These are phyloP conservation scores for Cantharis rustica DNA, from an alignment of 2,888 invertebrate genomes.

Conservation along the genomic window DNA sequence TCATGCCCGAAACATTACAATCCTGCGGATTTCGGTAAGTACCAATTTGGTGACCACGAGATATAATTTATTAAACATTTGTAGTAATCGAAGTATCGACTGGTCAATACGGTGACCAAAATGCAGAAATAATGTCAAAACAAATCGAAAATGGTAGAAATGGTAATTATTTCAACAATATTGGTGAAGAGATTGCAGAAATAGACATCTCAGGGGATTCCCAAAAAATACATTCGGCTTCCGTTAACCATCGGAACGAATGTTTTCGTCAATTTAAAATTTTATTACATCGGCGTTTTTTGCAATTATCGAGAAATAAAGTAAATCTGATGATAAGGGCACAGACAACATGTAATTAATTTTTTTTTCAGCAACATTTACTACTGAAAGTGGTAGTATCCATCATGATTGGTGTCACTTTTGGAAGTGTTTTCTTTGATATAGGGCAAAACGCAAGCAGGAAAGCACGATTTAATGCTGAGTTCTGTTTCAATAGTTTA, in stretches of 20 bases:
- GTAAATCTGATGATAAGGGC: conserved; percentile 53
- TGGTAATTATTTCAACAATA: conserved; percentile 13
- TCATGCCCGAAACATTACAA: too few relatives aligned
- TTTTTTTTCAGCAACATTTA: conserved; percentile 65
- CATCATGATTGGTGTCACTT: conserved; percentile 68
- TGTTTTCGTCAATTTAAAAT: conserved; percentile 71
- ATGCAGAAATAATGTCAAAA: conserved; percentile 70
- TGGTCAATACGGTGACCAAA: conserved; percentile 76
- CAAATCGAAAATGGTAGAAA: conserved; percentile 63
- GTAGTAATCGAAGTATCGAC: conserved; percentile 81
- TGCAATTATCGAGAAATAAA: conserved; percentile 77
- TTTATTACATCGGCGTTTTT: conserved; percentile 69
- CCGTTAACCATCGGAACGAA: conserved; percentile 61
- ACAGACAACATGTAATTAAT: too few relatives aligned
- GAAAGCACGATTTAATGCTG: conserved; percentile 82
- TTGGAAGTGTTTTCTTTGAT: conserved; percentile 71
- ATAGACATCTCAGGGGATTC: neutral
- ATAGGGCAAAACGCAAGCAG: conserved; percentile 83
- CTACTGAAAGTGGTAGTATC: conserved; percentile 71
- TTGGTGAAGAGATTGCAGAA: neutral
- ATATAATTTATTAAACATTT: too few relatives aligned
- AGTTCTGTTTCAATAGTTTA: conserved; percentile 79
- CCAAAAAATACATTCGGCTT: neutral
- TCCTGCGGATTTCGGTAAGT: conserved; percentile 92
- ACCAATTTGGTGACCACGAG: too few relatives aligned